A percentile compares a stretch with the other conserved stretches of the same genome.
These are phyloP conservation scores for Metopolophium dirhodum DNA, from an alignment of 1,140 invertebrate genomes.

Conservation along the genomic window DNA sequence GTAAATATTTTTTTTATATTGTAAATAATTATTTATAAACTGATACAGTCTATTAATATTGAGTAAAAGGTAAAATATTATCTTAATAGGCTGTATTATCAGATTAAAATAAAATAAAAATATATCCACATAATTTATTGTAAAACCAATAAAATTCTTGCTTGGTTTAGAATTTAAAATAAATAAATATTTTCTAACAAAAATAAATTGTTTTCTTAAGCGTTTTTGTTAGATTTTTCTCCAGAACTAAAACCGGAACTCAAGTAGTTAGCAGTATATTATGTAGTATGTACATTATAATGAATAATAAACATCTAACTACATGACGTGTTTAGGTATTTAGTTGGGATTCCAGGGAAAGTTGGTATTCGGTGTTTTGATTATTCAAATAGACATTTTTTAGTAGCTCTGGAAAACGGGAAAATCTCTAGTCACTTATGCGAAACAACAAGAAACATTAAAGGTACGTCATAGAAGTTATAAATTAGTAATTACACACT, in stretches of 20 bases:
- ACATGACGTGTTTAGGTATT: constrained; percentile 10
- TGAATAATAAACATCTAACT: neutral
- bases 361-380: constrained; percentile 35
- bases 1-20: too few species aligned
- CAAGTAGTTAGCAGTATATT: neutral
- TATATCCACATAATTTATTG: too few species aligned
- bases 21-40: too few species aligned
- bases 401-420: neutral
- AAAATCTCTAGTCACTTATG: neutral
- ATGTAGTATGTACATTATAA: neutral
- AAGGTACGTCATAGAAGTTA: neutral
- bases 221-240: neutral
- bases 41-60: neutral
- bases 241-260: neutral
- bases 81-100: too few species aligned
- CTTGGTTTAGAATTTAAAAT: neutral
- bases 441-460: neutral
- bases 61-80: neutral
- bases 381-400: constrained; percentile 45
- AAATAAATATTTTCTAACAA: neutral
- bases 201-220: too few species aligned
- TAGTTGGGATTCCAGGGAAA: constrained; percentile 19
- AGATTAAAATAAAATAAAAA: too few species aligned
- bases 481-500: constrained; percentile 29
- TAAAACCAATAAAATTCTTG: neutral